Evolutionary conservation across 2,888 invertebrate species (phyloP), one percentile per base, ranked within the genome.

Genomic region (Pterostichus niger): DNA sequence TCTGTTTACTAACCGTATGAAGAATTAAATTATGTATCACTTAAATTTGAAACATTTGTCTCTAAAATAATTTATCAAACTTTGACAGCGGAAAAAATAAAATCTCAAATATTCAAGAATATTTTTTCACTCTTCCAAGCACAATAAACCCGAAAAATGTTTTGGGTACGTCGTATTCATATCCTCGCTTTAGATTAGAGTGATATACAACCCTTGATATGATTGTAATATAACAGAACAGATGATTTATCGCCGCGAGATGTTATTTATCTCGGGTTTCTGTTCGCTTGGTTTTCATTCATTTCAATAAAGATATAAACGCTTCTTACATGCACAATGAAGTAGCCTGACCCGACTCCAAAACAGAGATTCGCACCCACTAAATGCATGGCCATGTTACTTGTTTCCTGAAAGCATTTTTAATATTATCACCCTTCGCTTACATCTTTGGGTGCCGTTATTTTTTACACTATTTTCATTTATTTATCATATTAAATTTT

Each of bases 311-410:
- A 68, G 40, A 64, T 68, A 15, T 68, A 44, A 68, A 68, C 68
- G 68, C 44, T 71, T n/a, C 56, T 82, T 61, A 82, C 82, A 61
- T 82, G 82, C 7, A 82, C 44, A 46, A 82, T 61, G 49, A 82
- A 82, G 71, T 82, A 82, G 6, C 44, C 44, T 11, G 82, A 75
- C 10, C 82, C 82, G 35, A 82, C 61, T 7, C 75, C 82, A 75
- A 82, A 82, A 24, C 59, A 56, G 6, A 82, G 24, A 59, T 46
- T 82, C 44, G 82, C 82, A 6, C 82, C 82, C 5, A 82, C 9
- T 31, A 82, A 10, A 35, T 82, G 82, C 24, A 75, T 33, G 9
- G 75, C 35, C 46, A 82, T 75, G 31, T 82, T 49, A 33, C 76
- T 82, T 5, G 82, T 82, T 35, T 82, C 82, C 61, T 68, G 13